phyloP scores from a whole-genome alignment of 1,140 invertebrate species.

The Trichomalopsis sarcophagae region DNA sequence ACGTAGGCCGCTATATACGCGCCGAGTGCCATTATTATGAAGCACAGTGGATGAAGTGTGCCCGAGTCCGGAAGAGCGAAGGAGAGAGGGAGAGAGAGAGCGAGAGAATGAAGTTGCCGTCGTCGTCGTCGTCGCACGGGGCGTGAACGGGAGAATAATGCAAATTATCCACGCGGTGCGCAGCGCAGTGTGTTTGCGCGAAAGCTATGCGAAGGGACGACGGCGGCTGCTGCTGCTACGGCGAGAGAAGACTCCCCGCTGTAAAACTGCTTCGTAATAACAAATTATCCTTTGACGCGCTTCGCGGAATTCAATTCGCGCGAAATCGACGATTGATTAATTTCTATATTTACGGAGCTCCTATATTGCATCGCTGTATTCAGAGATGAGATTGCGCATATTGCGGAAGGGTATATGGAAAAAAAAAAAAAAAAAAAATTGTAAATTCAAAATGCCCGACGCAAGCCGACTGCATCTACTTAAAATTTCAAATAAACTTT shows the following conservation, averaged over 20 bases:
- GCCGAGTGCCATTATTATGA: conserved; percentile 57
- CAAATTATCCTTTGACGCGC: neutral
- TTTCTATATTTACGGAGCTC: too few species aligned
- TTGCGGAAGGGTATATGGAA: too few species aligned
- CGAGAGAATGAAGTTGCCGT: conserved; percentile 49
- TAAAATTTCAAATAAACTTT: neutral
- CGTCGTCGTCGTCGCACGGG: neutral
- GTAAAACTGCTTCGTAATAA: neutral
- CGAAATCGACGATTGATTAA: neutral
- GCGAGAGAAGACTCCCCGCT: neutral
- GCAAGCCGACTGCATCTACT: too few species aligned
- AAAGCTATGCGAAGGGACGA: neutral
- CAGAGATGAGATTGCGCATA: too few species aligned
- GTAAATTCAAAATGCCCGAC: too few species aligned
- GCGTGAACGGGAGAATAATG: conserved; percentile 59
- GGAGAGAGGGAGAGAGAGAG: conserved; percentile 24
- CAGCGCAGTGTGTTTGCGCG: neutral
- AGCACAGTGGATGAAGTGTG: conserved; percentile 50
- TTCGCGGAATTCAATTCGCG: neutral
- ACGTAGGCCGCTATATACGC: conserved; percentile 53
- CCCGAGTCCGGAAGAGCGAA: conserved; percentile 38
- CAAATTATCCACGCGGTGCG: conserved; percentile 57
- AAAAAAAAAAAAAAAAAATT: too few species aligned
- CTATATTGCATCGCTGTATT: too few species aligned
- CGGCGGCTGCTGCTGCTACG: neutral